Evolutionary conservation across 2,797 vertebrate genomes (phyloP).

Genomic region (Gymnodraco acuticeps): DNA sequence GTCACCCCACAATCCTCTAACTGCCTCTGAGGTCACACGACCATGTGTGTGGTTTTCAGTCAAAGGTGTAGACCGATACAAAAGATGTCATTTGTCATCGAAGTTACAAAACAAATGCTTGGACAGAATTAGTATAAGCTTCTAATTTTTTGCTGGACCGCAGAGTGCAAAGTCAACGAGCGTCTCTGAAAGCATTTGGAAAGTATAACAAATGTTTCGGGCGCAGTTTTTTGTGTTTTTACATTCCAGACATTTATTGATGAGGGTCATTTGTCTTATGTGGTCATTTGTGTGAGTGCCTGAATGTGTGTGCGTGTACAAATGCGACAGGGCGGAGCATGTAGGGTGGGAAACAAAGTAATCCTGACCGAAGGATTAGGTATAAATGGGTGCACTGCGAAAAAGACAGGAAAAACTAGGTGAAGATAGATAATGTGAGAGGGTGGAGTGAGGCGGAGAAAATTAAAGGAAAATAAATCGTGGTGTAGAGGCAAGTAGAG

Average conservation of each 20-base stretch:
- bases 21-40: constrained; percentile 42
- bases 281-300: constrained; percentile 59
- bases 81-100: constrained; percentile 51
- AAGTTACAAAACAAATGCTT: constrained; percentile 35
- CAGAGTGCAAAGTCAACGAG: constrained; percentile 39
- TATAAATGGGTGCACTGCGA: constrained; percentile 53
- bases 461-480: constrained; percentile 77
- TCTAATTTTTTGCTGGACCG: constrained; percentile 32
- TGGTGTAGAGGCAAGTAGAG: constrained; percentile 50
- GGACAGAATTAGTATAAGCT: constrained; percentile 39
- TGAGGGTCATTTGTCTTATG: constrained; percentile 78
- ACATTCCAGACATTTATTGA: constrained; percentile 74
- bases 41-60: constrained; percentile 44
- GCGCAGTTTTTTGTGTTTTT: constrained; percentile 59
- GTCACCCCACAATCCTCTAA: constrained; percentile 50
- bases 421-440: constrained; percentile 70
- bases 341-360: constrained; percentile 56
- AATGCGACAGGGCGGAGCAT: constrained; percentile 30
- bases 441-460: constrained; percentile 64
- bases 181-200: constrained; percentile 52
- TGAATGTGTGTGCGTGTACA: constrained; percentile 20
- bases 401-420: constrained; percentile 67
- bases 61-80: constrained; percentile 28
- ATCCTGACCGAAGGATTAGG: constrained; percentile 54
- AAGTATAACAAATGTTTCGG: constrained; percentile 62